Percentiles rank a stretch among this genome's conserved stretches.
Evolutionary conservation across 2,797 vertebrate genomes (phyloP).

Genomic region (Dicrostonyx torquatus): DNA sequence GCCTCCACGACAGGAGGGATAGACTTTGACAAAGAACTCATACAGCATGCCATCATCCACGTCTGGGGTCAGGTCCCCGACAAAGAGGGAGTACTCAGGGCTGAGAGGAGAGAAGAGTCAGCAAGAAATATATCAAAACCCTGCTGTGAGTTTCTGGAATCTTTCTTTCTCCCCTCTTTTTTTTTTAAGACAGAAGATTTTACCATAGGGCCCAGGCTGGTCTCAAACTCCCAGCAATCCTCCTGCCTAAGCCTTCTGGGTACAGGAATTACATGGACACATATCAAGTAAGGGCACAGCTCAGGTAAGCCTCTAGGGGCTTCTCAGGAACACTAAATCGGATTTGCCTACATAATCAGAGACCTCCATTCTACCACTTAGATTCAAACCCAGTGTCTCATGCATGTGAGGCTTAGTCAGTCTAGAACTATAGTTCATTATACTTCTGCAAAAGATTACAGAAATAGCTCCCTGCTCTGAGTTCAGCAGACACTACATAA

Average conservation of each 20-base stretch:
- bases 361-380: too few species aligned
- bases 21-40: conserved; percentile 96
- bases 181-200: background rate
- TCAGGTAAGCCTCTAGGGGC: background rate
- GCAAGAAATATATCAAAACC: background rate
- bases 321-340: background rate
- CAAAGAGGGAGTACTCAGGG: conserved; percentile 94
- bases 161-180: background rate
- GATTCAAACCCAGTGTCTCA: background rate
- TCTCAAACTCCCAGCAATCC: background rate
- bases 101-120: conserved; percentile 83
- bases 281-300: background rate
- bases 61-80: conserved; percentile 94
- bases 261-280: background rate
- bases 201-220: background rate
- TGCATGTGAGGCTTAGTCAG: background rate
- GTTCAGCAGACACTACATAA: background rate
- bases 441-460: background rate
- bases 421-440: background rate
- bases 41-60: conserved; percentile 97
- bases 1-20: conserved; percentile 93
- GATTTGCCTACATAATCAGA: background rate
- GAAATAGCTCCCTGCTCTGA: background rate
- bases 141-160: background rate
- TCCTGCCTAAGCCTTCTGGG: background rate